Conservation (phyloP, 2,888 invertebrate genomes). For the Euplagia quadripunctaria region DNA sequence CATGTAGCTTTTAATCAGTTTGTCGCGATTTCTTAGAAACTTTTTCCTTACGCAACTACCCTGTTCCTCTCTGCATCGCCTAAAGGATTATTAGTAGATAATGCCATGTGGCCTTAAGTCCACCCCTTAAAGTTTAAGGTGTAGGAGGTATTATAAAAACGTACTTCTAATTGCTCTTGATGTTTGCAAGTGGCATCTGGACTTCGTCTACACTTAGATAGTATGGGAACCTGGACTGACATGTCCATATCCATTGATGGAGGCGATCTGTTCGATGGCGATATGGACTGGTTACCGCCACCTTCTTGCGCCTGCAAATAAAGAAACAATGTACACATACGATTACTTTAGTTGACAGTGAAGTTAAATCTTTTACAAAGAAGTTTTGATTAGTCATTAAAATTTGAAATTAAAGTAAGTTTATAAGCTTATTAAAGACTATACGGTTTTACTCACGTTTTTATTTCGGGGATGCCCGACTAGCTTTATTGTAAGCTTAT, state of each 20-base stretch:
- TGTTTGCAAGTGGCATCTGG: constrained; percentile 53
- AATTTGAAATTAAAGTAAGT: no score
- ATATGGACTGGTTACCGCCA: constrained; percentile 39
- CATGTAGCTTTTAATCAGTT: no score
- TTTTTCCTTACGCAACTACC: no score
- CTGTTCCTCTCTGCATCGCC: no score
- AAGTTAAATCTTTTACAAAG: background rate
- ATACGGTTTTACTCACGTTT: no score
- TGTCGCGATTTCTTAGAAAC: no score
- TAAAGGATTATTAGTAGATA: no score
- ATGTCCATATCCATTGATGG: constrained; percentile 49
- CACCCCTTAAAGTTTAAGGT: no score
- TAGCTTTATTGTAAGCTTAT: no score
- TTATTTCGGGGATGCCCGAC: no score
- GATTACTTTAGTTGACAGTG: background rate
- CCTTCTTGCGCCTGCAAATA: constrained; percentile 53
- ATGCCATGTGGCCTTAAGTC: no score
- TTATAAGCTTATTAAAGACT: no score
- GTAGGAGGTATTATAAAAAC: background rate
- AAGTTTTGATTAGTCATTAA: background rate
- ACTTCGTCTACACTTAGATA: constrained; percentile 54
- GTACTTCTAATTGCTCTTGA: constrained; percentile 59
- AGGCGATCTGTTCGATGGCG: constrained; percentile 59
- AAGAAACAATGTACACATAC: background rate
- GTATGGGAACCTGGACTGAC: constrained; percentile 35